phyloP scores from a whole-genome alignment of 2,797 vertebrate genomes.

The Acanthiza pusilla region DNA sequence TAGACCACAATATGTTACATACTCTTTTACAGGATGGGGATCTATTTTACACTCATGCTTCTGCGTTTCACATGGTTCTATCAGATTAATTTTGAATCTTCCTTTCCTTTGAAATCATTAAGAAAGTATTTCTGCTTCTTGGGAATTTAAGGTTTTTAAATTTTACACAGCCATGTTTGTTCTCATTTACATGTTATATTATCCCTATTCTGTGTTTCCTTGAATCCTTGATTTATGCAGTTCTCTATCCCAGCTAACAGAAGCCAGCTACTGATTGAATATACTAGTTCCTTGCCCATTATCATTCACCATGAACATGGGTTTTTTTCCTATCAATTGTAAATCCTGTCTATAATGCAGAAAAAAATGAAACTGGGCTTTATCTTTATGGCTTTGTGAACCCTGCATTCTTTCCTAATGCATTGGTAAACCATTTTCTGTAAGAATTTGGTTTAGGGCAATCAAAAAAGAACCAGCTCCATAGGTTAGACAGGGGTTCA shows the following conservation, averaged over 20 bases:
- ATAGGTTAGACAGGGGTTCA: background rate
- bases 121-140: background rate
- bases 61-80: background rate
- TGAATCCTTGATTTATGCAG: slow-evolving; percentile 8
- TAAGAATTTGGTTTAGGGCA: slow-evolving; percentile 43
- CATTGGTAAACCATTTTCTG: slow-evolving; percentile 10
- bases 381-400: slow-evolving; percentile 18
- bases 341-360: slow-evolving; percentile 5
- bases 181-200: slow-evolving; percentile 38
- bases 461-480: slow-evolving; percentile 21
- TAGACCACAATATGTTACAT: background rate
- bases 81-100: background rate
- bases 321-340: background rate
- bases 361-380: slow-evolving; percentile 27
- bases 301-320: background rate
- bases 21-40: background rate
- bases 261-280: slow-evolving; percentile 12
- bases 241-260: background rate
- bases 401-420: background rate
- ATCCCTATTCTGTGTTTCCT: background rate
- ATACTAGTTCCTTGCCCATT: background rate
- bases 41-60: slow-evolving; percentile 3
- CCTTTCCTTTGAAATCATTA: slow-evolving; percentile 31
- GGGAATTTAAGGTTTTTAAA: background rate
- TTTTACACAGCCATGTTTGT: background rate